Evolutionary conservation across 2,888 invertebrate genomes (phyloP), one percentile per base, ranked within the genome.

Genomic region (Acanthosepion esculentum): DNA sequence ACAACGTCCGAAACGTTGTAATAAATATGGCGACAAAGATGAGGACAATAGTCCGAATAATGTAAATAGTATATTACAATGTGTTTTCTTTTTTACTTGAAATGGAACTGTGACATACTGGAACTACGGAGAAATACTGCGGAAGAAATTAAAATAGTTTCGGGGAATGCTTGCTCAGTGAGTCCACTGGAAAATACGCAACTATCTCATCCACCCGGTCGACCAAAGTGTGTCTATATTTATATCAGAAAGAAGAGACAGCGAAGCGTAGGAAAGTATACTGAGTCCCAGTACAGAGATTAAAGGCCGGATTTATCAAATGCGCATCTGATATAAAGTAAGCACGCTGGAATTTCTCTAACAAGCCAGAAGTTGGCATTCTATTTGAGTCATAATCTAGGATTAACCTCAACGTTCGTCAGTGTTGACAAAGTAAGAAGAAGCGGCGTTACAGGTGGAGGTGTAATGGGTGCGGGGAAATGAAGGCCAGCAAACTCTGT

Each of bases 391-490:
- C 10, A n/a, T 78, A 78, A 78, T 78, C 78, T 18, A 12, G 78
- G 78, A 78, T 78, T 78, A 78, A 78, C 78, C 78, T n/a, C n/a
- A 33, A 33, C 78, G n/a, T 78, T 78, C n/a, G 78, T n/a, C n/a
- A 78, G 78, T 78, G 78, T 33, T 78, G 78, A 78, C 78, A 78
- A 78, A 78, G 78, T 78, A 78, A 78, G 78, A 78, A 78, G 20
- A n/a, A n/a, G 78, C 78, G 1, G 78, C n/a, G n/a, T 78, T 78
- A 78, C 78, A 78, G 78, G 78, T 78, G 78, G 78, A n/a, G 78
- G 15, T 18, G 78, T 7, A 12, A 15, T n/a, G n/a, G 41, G n/a
- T n/a, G n/a, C n/a, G 5, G n/a, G 12, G 1, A n/a, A 12, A 10
- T 78, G 8, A n/a, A n/a, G 78, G n/a, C 12, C n/a, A n/a, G 12